Percentiles rank a stretch among this genome's conserved stretches.
phyloP scores from a whole-genome alignment of 2,113 vertebrate genomes.

The Helogale parvula region DNA sequence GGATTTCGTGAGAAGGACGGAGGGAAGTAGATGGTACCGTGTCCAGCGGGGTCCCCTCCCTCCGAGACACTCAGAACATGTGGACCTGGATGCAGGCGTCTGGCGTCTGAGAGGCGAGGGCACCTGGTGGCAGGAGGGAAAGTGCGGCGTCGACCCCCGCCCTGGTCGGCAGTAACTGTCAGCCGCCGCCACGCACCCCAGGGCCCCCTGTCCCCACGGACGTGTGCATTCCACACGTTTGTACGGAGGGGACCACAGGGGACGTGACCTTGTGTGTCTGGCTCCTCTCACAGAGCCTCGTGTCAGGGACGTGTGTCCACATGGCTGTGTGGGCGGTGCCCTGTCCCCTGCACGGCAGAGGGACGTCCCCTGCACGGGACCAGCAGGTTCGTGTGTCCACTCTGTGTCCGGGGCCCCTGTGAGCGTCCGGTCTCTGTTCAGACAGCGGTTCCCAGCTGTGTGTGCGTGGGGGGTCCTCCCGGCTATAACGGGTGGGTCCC shows the following conservation, averaged over 20 bases:
- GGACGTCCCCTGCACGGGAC: too few species aligned
- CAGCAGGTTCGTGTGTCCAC: too few species aligned
- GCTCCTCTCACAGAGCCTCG: neutral
- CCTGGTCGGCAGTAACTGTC: neutral
- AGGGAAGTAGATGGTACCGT: fast-evolving
- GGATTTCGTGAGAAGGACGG: too few species aligned
- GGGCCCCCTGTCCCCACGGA: neutral
- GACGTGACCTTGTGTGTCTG: neutral
- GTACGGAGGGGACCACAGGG: neutral
- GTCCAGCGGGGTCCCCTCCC: fast-evolving
- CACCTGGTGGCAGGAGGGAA: neutral
- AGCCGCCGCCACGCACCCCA: neutral
- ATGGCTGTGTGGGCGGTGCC: too few species aligned
- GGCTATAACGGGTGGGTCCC: too few species aligned
- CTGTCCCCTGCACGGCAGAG: too few species aligned
- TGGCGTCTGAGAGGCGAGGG: neutral
- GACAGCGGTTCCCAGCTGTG: too few species aligned
- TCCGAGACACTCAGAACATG: neutral
- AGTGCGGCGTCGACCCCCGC: neutral
- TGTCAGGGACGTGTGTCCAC: too few species aligned
- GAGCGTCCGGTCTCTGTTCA: too few species aligned
- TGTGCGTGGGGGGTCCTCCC: too few species aligned
- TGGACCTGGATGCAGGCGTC: fast-evolving
- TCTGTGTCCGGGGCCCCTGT: too few species aligned
- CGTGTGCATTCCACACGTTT: fast-evolving